Evolutionary conservation across 2,888 invertebrate genomes (phyloP), one percentile per base, ranked within the genome.

Genomic region (Apantesis nais): DNA sequence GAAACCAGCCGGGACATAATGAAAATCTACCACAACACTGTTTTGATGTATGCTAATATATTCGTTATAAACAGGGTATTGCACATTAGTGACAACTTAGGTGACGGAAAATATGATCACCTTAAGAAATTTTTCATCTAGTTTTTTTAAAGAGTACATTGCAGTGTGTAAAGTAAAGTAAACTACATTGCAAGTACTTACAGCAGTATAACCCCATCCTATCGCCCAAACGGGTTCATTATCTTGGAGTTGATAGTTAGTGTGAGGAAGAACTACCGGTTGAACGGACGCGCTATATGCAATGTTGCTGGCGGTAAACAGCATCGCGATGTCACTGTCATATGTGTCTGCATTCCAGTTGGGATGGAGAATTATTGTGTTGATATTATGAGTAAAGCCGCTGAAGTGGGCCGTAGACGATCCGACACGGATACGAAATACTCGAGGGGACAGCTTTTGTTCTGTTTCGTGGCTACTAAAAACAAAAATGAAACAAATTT

Each of bases 141-240:
- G 34, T 34, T 34, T 34, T 34, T 34, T 34, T 19, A 44, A 44
- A 44, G 44, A 44, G 19, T 44, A n/a, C 52, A 52, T 52, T 52
- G 22, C 4, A 52, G n/a, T 52, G 14, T 55, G 3, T 55, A 9
- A 25, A n/a, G n/a, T n/a, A n/a, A n/a, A n/a, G n/a, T n/a, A n/a
- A n/a, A n/a, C n/a, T n/a, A n/a, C n/a, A n/a, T n/a, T n/a, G n/a
- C n/a, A n/a, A 44, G 7, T 62, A 83, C 86, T 86, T 73, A 91
- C 90, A 52, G 79, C 75, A 55, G 82, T 88, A 0, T 77, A 74
- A 8, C 94, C 93, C 93, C 93, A 95, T 74, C 95, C 95, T 37
- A 85, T 78, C 25, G 88, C 87, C 84, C 84, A 86, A 8, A 90
- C 89, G 1, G 70, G 78, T 66, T 83, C 78, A 66, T 87, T 83